Evolutionary conservation across 1,140 invertebrate species (phyloP).

Genomic region (Melitaea cinxia): DNA sequence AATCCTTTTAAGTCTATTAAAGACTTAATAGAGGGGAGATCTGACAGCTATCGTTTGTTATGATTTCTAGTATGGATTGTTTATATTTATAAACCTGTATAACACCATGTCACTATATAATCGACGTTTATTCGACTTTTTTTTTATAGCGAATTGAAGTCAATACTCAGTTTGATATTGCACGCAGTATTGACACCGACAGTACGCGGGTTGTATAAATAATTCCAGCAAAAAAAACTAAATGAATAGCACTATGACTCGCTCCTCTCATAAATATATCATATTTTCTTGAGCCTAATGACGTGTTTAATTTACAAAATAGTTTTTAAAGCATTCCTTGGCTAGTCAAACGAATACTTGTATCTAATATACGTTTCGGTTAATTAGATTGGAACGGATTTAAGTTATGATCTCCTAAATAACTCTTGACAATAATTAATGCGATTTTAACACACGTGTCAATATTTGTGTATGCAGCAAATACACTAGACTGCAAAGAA

Average conservation of each 20-base stretch:
- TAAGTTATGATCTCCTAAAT: constrained; percentile 22
- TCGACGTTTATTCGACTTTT: neutral
- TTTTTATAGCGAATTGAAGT: neutral
- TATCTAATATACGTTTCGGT: constrained; percentile 20
- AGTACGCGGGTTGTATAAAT: constrained; percentile 21
- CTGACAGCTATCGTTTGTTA: neutral
- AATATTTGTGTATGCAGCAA: no score
- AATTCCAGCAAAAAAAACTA: constrained; percentile 35
- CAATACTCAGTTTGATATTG: neutral
- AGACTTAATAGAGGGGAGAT: neutral
- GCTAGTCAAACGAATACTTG: constrained; percentile 21
- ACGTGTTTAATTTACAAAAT: constrained; percentile 36
- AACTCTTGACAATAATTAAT: constrained; percentile 19
- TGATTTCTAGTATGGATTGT: no score
- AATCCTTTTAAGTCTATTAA: constrained; percentile 6
- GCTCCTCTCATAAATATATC: constrained; percentile 30
- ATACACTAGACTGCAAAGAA: no score
- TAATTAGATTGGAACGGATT: constrained; percentile 31
- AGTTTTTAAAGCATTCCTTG: constrained; percentile 38
- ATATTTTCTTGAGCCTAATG: constrained; percentile 39
- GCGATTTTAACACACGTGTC: neutral
- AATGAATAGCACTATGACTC: constrained; percentile 13
- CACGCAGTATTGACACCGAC: constrained; percentile 3
- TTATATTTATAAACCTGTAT: constrained; percentile 6
- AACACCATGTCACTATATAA: neutral